Conservation (phyloP, 2,113 vertebrate genomes). For the Ctenodactylus gundi region DNA sequence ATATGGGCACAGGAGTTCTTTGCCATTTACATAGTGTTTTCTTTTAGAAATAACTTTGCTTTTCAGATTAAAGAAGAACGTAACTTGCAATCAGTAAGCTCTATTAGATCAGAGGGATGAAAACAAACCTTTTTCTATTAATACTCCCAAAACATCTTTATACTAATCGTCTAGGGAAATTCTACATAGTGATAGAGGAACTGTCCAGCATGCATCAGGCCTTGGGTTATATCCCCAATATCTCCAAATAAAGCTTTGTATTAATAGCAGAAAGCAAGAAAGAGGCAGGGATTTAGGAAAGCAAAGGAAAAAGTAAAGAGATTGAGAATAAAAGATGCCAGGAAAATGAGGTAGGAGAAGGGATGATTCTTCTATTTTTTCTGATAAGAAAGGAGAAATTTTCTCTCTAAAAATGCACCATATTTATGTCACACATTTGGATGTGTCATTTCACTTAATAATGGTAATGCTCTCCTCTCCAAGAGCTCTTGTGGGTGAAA, state of each 20-base stretch:
- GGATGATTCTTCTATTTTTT: background rate
- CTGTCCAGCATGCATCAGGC: background rate
- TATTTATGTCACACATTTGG: fast-evolving
- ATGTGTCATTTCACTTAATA: background rate
- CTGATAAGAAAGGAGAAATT: background rate
- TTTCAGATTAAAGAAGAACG: background rate
- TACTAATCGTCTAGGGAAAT: background rate
- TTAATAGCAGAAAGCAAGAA: background rate
- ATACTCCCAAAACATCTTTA: background rate
- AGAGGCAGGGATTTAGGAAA: background rate
- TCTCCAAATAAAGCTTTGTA: background rate
- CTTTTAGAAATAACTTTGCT: constrained; percentile 15
- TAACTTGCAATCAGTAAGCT: fast-evolving
- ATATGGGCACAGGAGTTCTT: background rate
- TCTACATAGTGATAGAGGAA: background rate
- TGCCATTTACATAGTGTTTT: background rate
- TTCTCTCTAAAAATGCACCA: background rate
- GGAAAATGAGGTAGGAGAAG: background rate
- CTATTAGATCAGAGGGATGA: background rate
- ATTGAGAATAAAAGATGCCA: background rate
- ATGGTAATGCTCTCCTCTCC: background rate
- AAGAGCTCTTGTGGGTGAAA: background rate
- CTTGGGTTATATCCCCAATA: background rate
- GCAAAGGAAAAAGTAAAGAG: background rate
- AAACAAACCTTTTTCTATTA: background rate